These are phyloP conservation scores for Pseudanteris insignis DNA, from an alignment of 2,888 invertebrate genomes.

Conservation along the genomic window DNA sequence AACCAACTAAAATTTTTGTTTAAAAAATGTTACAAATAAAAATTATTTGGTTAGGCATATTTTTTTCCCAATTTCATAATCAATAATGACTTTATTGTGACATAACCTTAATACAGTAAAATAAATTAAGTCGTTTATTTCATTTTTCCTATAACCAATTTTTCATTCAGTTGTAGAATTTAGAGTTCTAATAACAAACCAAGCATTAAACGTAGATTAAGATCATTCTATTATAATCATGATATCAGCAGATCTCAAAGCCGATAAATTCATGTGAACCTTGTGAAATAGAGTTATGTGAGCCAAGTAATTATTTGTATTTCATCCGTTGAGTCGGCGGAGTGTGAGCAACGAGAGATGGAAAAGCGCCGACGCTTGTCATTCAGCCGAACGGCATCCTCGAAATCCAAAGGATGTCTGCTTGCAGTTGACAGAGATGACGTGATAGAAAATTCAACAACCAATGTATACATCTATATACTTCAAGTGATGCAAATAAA, in stretches of 20 bases:
- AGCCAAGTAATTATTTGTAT: slow-evolving; percentile 35
- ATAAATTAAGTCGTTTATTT: too few relatives aligned
- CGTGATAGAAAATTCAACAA: slow-evolving; percentile 40
- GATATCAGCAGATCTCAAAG: slow-evolving; percentile 1
- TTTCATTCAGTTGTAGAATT: too few relatives aligned
- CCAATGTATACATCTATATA: slow-evolving; percentile 22
- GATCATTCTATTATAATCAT: too few relatives aligned
- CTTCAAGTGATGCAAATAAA: slow-evolving; percentile 15
- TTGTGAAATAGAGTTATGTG: slow-evolving; percentile 15
- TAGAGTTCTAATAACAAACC: too few relatives aligned
- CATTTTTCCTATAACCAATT: too few relatives aligned
- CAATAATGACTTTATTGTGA: too few relatives aligned
- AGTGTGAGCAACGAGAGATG: slow-evolving; percentile 38
- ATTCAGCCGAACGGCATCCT: slow-evolving; percentile 37
- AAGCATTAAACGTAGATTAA: too few relatives aligned
- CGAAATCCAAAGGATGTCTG: slow-evolving; percentile 40
- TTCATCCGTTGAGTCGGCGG: slow-evolving; percentile 37
- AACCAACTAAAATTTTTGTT: too few relatives aligned
- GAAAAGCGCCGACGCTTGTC: slow-evolving; percentile 37
- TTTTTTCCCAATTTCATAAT: too few relatives aligned
- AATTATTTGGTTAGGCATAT: too few relatives aligned
- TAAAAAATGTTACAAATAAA: too few relatives aligned
- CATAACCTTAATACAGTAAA: too few relatives aligned
- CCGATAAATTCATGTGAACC: slow-evolving; percentile 22
- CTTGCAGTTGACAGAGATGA: slow-evolving; percentile 42